Evolutionary conservation across 2,888 invertebrate species (phyloP).

Genomic region (Parelbella ahira): DNA sequence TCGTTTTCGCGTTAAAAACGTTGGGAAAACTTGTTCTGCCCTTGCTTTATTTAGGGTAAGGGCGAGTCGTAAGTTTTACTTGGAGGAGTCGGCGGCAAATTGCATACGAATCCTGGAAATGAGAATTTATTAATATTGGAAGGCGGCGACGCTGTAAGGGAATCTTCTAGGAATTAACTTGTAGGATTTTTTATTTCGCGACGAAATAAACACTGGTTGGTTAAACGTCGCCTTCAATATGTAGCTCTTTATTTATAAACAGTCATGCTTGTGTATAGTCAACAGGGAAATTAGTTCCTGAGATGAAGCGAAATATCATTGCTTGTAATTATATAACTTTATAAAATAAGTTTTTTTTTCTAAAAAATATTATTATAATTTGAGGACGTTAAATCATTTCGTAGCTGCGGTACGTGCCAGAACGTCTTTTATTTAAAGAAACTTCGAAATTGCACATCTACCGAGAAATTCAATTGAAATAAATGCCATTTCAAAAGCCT

Average conservation of each 20-base stretch:
- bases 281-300: no score
- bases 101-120: slow-evolving; percentile 71
- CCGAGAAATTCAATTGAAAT: slow-evolving; percentile 17
- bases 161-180: slow-evolving; percentile 59
- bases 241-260: slow-evolving; percentile 11
- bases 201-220: slow-evolving; percentile 33
- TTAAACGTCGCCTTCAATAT: slow-evolving; percentile 7
- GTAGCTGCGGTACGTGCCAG: no score
- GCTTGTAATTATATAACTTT: no score
- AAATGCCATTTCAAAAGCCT: slow-evolving; percentile 19
- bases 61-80: slow-evolving; percentile 69
- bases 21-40: slow-evolving; percentile 39
- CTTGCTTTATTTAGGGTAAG: slow-evolving; percentile 64
- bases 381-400: no score
- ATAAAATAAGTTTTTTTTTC: no score
- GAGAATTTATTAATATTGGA: slow-evolving; percentile 80
- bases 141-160: slow-evolving; percentile 47
- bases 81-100: slow-evolving; percentile 66
- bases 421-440: no score
- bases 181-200: slow-evolving; percentile 54
- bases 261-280: slow-evolving; percentile 1
- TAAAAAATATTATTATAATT: no score
- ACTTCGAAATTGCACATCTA: slow-evolving; percentile 5
- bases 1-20: slow-evolving; percentile 50
- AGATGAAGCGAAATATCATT: no score